Evolutionary conservation across 2,888 invertebrate genomes (phyloP), one percentile per base, ranked within the genome.

Genomic region (Phania funesta): DNA sequence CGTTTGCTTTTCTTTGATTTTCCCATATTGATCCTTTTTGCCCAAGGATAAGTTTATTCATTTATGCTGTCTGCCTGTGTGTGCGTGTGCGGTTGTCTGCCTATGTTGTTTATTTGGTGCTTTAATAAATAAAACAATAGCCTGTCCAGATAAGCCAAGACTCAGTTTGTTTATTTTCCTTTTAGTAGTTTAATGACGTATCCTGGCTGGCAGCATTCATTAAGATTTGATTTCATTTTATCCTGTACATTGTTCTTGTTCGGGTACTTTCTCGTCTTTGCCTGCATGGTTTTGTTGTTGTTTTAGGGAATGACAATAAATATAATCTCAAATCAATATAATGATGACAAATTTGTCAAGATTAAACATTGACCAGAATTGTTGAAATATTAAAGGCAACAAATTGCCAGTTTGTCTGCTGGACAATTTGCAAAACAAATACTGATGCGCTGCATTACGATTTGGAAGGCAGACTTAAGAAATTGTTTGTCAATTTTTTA

Each of bases 291-390:
- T 76, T n/a, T 67, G 60, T 76, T 73, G 54, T 77, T 79, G 58
- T 58, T 74, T 74, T 58, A 64, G 74, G 70, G 78, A 75, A 82
- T 78, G 70, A 78, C 82, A 78, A 74, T 78, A 73, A 78, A 74
- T 78, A 75, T 54, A 64, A 76, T 73, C 74, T 71, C 74, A 64
- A 70, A 75, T 82, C 78, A 78, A 78, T 78, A 82, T 82, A 82
- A 82, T 82, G 82, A 82, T 78, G 82, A 82, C 78, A 82, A 82
- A 82, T 82, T 76, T 78, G 65, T 78, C 65, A 38, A 70, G 75
- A 82, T 78, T 82, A 65, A 67, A 77, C 60, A 71, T 41, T 56
- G 78, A 58, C 38, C 20, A 56, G 35, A 46, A 60, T 35, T 50
- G 35, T 24, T 35, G 48, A 67, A n/a, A 20, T 1, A 6, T 22